Evolutionary conservation across 2,888 invertebrate genomes (phyloP), one percentile per base, ranked within the genome.

Genomic region (Drosophila parthenogenetica): DNA sequence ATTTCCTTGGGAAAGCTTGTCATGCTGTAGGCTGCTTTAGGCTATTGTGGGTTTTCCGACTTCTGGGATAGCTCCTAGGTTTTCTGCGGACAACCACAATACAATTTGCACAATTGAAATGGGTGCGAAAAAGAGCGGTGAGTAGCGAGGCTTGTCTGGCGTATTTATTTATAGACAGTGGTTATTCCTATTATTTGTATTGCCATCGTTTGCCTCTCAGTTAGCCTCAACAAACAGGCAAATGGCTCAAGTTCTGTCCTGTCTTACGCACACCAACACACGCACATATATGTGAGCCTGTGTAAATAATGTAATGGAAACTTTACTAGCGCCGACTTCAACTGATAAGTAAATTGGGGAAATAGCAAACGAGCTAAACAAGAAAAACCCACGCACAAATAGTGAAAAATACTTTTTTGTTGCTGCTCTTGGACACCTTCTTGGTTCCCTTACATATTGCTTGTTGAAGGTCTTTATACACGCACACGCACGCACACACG

Each of bases 371-470:
- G 29, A 35, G 61, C 54, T 55, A 22, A 53, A 43, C 19, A 42
- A 13, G 14, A 54, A 40, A 43, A 46, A 32, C 49, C 51, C 42
- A 64, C 69, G 55, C 58, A 60, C 40, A 39, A 19, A 40, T 17
- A 14, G 29, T 29, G 35, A 40, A 46, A 60, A 65, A 50, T 25
- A 14, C n/a, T 25, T 43, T 66, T 55, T 53, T 73, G 39, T 50
- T 46, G 60, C 42, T 51, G 29, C 45, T 48, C 63, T 63, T 83
- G 78, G 73, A 69, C 75, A 71, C 70, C 75, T 78, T 69, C 66
- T 78, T 58, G 69, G 84, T 66, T 83, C 81, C 71, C 75, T 78
- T 70, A 74, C 70, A 77, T 64, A 88, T 86, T 80, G 73, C 67
- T 73, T 62, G 64, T 53, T 76, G 83, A 88, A 83, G 83, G 83